phyloP scores from a whole-genome alignment of 2,888 invertebrate genomes.

The Muscina levida region DNA sequence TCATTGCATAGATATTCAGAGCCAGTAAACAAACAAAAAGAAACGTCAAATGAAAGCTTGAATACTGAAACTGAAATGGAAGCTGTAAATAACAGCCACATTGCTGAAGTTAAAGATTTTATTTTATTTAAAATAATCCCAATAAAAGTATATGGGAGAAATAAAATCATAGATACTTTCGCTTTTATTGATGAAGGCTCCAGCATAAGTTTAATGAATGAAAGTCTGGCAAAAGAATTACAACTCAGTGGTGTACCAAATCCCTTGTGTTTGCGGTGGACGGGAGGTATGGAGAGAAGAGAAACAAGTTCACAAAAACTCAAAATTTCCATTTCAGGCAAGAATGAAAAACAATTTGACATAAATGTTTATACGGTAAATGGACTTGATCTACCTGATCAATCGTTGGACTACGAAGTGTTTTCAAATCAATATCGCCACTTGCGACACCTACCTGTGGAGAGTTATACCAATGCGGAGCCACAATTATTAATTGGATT shows the following conservation, averaged over 20 bases:
- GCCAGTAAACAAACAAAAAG: neutral
- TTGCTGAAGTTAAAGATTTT: neutral
- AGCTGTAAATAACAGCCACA: neutral
- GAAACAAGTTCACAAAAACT: constrained; percentile 31
- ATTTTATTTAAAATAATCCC: constrained; percentile 50
- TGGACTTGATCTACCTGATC: no score
- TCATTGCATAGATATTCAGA: constrained; percentile 10
- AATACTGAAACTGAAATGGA: no score
- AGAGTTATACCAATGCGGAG: constrained; percentile 22
- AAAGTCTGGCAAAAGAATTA: constrained; percentile 10
- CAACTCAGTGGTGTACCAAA: constrained; percentile 13
- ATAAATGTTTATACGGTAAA: constrained; percentile 40
- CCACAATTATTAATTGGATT: constrained; percentile 36
- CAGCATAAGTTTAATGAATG: constrained; percentile 26
- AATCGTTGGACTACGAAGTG: constrained; percentile 29
- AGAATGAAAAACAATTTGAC: neutral
- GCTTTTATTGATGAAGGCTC: no score
- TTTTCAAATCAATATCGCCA: constrained; percentile 17
- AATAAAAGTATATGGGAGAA: constrained; percentile 26
- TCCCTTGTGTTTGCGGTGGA: constrained; percentile 37
- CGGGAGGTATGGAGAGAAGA: no score
- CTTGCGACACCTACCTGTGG: no score
- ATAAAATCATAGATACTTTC: constrained; percentile 25
- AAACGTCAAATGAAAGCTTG: constrained; percentile 14
- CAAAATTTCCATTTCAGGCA: no score